Percentiles rank a stretch among this genome's conserved stretches.
Evolutionary conservation across 2,888 invertebrate species (phyloP).

Genomic region (Linnaemya tessellans): DNA sequence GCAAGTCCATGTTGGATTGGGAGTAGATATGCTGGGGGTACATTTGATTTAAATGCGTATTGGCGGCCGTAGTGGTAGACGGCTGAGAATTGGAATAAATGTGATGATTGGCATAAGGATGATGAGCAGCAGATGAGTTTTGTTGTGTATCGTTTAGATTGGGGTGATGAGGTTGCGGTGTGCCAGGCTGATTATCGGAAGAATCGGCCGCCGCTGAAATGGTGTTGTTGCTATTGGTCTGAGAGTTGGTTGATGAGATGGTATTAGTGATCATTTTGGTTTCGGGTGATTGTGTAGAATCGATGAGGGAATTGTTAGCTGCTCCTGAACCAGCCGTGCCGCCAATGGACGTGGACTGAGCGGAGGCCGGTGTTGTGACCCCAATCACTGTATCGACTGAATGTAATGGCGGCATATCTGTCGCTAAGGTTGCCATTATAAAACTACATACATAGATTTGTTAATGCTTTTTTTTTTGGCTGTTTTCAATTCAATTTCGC

Average conservation of each 20-base stretch:
- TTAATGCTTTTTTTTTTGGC: not conserved
- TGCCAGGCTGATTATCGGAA: slow-evolving; percentile 86
- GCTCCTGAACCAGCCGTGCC: slow-evolving; percentile 60
- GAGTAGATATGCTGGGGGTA: slow-evolving; percentile 73
- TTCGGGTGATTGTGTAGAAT: slow-evolving; percentile 51
- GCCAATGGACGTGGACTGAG: slow-evolving; percentile 49
- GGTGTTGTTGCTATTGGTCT: slow-evolving; percentile 78
- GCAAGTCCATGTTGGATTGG: slow-evolving; percentile 72
- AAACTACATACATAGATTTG: slow-evolving; percentile 74
- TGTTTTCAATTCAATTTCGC: not conserved
- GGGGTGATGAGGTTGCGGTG: slow-evolving; percentile 80
- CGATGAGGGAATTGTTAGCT: slow-evolving; percentile 52
- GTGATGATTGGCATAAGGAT: slow-evolving; percentile 48
- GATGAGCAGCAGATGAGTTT: slow-evolving; percentile 78
- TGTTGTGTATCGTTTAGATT: slow-evolving; percentile 45
- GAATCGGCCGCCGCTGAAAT: slow-evolving; percentile 90
- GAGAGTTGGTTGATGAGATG: slow-evolving; percentile 56
- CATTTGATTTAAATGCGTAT: slow-evolving; percentile 63
- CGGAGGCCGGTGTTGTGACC: slow-evolving; percentile 42
- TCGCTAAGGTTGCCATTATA: slow-evolving; percentile 79
- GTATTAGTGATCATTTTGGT: slow-evolving; percentile 18
- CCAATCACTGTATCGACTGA: slow-evolving; percentile 77
- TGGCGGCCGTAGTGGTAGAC: slow-evolving; percentile 79
- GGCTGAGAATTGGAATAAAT: slow-evolving; percentile 49
- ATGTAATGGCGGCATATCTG: slow-evolving; percentile 82